A percentile compares a stretch with the other conserved stretches of the same genome.
Evolutionary conservation across 1,140 invertebrate genomes (phyloP).

Genomic region (Megalonaias nervosa): DNA sequence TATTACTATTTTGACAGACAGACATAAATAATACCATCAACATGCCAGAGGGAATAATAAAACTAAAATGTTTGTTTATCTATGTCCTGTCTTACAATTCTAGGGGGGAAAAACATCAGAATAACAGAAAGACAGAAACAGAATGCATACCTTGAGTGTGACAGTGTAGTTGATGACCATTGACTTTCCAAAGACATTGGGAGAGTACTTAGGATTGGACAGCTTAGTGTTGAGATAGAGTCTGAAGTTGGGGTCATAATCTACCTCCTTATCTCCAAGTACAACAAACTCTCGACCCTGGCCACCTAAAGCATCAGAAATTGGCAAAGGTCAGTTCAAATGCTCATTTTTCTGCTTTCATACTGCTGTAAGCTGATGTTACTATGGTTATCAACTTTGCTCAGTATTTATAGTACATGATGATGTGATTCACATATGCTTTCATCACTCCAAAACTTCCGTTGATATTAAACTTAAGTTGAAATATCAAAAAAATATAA

Average conservation of each 20-base stretch:
- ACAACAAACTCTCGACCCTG: conserved; percentile 80
- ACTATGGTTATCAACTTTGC: not conserved
- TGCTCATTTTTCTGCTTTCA: not conserved
- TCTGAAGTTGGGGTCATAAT: conserved; percentile 86
- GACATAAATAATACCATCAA: no score
- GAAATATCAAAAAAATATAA: no score
- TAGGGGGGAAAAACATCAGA: no score
- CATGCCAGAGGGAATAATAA: no score
- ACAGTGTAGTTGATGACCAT: conserved; percentile 94
- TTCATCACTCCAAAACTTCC: no score
- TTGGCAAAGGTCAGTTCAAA: no score
- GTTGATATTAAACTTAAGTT: no score
- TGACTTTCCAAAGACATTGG: conserved; percentile 87
- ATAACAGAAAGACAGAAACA: no score
- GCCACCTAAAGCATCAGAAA: conserved; percentile 72
- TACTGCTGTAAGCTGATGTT: not conserved
- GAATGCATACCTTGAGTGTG: conserved; percentile 78
- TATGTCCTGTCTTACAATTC: no score
- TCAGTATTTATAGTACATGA: conserved; percentile 1
- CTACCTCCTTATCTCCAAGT: conserved; percentile 72
- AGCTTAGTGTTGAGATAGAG: conserved; percentile 92
- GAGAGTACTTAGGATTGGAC: conserved; percentile 87
- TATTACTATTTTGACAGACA: no score
- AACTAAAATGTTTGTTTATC: no score
- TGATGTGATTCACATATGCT: not conserved